Conservation (phyloP, 2,888 invertebrate genomes). For the Nymphalis urticae region DNA sequence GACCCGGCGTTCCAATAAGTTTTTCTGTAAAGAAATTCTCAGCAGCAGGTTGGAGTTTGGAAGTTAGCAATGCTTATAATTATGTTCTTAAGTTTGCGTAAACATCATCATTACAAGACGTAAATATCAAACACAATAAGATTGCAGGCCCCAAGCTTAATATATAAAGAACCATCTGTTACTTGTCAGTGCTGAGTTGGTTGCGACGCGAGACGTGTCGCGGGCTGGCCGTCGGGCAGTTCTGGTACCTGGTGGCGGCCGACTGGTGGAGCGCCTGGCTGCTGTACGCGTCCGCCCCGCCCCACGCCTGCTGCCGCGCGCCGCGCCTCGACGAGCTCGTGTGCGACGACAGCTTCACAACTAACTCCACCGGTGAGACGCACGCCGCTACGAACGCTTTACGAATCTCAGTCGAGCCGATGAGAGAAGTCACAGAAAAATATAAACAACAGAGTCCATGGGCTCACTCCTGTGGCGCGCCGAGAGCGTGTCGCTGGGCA, state of each 20-base stretch:
- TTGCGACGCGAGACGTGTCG: conserved; percentile 88
- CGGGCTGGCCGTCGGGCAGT: conserved; percentile 90
- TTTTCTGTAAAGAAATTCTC: no score
- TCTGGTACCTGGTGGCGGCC: conserved; percentile 93
- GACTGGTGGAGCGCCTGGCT: conserved; percentile 94
- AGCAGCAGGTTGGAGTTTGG: no score
- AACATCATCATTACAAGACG: no score
- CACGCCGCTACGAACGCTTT: no score
- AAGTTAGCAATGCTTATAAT: no score
- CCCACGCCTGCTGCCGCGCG: conserved; percentile 57
- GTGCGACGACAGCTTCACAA: conserved; percentile 87
- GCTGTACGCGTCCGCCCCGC: conserved; percentile 82
- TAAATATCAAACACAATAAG: no score
- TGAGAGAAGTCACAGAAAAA: neutral
- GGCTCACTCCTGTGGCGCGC: conserved; percentile 82
- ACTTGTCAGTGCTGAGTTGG: conserved; percentile 86
- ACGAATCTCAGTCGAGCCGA: neutral
- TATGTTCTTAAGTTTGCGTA: no score
- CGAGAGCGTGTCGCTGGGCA: conserved; percentile 83
- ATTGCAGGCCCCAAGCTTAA: no score
- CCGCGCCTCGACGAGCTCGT: conserved; percentile 75
- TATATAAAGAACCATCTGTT: neutral
- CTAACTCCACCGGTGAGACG: conserved; percentile 75
- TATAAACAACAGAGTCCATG: conserved; percentile 78
- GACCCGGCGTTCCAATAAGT: no score